Conservation (phyloP, 2,797 vertebrate species). For the Cyprinodon diabolis region DNA sequence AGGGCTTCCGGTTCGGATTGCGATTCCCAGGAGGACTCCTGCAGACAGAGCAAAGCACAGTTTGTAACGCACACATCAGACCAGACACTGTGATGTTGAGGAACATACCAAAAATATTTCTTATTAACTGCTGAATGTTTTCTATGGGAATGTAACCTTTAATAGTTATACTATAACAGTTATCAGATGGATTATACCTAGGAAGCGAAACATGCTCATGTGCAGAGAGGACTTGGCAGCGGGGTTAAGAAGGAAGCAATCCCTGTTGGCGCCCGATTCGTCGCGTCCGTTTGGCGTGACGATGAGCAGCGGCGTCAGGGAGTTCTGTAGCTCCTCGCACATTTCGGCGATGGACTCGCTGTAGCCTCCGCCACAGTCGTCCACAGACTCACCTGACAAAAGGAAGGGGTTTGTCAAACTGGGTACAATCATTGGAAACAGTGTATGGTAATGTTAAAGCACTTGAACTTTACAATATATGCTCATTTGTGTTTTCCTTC, state of each 20-base stretch:
- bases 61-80: conserved; percentile 28
- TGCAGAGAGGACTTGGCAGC: conserved; percentile 92
- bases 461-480: not conserved
- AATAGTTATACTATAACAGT: conserved; percentile 34
- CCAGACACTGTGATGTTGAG: not conserved
- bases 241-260: conserved; percentile 96
- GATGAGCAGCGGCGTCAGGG: conserved; percentile 94
- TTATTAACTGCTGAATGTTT: not conserved
- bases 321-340: conserved; percentile 98
- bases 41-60: conserved; percentile 43
- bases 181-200: conserved; percentile 84
- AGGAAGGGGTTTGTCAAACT: not conserved
- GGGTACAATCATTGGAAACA: not conserved
- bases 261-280: conserved; percentile 97
- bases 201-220: conserved; percentile 98
- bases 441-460: not conserved
- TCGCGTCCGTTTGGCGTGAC: conserved; percentile 98
- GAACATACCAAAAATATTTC: not conserved
- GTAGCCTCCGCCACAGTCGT: conserved; percentile 97
- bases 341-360: conserved; percentile 99
- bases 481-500: not conserved
- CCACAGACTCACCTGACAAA: conserved; percentile 92
- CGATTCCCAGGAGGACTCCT: conserved; percentile 97
- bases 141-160: not conserved
- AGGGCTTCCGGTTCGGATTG: conserved; percentile 96